Evolutionary conservation across 2,888 invertebrate genomes (phyloP).

Genomic region (Chloroclysta siterata): DNA sequence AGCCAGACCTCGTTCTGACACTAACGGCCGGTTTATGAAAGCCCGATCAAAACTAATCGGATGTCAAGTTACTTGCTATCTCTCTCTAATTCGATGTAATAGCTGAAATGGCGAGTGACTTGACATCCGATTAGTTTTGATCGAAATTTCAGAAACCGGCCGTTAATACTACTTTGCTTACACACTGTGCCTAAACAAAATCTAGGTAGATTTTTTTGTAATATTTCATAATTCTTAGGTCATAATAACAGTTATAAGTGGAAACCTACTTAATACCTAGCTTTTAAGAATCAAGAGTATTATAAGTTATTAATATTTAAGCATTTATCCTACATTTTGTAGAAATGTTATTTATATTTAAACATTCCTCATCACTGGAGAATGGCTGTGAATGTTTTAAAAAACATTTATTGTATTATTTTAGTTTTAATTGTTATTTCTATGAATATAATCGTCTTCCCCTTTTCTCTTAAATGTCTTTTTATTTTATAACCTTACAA

Average conservation of each 20-base stretch:
- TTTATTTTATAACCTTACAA: not conserved
- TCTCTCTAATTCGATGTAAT: no score
- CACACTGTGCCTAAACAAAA: no score
- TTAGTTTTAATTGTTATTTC: slow-evolving; percentile 26
- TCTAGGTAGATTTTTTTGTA: no score
- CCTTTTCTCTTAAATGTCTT: not conserved
- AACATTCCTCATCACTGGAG: slow-evolving; percentile 37
- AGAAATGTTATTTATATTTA: slow-evolving; percentile 16
- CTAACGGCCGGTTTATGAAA: no score
- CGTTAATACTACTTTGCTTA: no score
- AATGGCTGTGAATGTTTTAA: slow-evolving; percentile 39
- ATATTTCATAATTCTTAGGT: no score
- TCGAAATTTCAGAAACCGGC: no score
- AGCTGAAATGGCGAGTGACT: no score
- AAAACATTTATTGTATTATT: slow-evolving; percentile 26
- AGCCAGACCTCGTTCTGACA: no score
- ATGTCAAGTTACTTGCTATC: no score
- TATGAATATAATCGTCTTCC: slow-evolving; percentile 30
- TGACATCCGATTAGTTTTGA: no score
- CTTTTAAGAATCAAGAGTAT: slow-evolving; percentile 37
- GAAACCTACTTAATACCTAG: slow-evolving; percentile 25
- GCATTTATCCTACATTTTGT: slow-evolving; percentile 23
- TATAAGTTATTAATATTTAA: slow-evolving; percentile 32
- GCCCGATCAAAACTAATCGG: no score
- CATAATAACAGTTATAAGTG: slow-evolving; percentile 5